Evolutionary conservation across 2,888 invertebrate species (phyloP).

Genomic region (Metellina segmentata): DNA sequence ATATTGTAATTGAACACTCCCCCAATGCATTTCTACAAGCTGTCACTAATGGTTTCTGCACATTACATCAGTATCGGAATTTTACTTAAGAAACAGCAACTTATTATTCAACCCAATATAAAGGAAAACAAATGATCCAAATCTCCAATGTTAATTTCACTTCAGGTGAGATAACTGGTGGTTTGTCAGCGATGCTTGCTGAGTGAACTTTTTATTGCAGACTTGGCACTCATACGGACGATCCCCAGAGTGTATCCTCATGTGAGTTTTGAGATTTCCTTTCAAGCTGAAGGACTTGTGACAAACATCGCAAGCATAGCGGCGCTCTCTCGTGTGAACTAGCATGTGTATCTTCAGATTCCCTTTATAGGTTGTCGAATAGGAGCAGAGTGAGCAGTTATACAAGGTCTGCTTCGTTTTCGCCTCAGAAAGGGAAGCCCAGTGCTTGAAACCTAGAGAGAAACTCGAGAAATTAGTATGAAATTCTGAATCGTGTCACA

Average conservation of each 20-base stretch:
- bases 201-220: conserved; percentile 12
- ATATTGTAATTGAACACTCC: no score
- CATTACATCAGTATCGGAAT: no score
- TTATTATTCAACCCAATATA: no score
- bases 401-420: neutral
- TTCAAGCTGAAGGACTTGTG: conserved; percentile 15
- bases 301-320: conserved; percentile 7
- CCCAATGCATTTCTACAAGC: no score
- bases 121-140: neutral
- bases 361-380: neutral
- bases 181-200: neutral
- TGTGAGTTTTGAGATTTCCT: conserved; percentile 28
- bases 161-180: neutral
- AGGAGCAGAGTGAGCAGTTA: neutral
- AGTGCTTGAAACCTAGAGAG: neutral
- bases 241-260: conserved; percentile 28
- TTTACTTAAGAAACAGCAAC: no score
- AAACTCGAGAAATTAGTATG: neutral
- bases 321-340: conserved; percentile 12
- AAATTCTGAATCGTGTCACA: neutral
- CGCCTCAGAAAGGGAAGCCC: neutral
- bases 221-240: conserved; percentile 17
- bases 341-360: conserved; percentile 19
- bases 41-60: no score
- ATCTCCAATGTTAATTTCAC: neutral